Evolutionary conservation across 2,113 vertebrate genomes (phyloP), one percentile per base, ranked within the genome.

Genomic region (Rhagologus leucostigma): DNA sequence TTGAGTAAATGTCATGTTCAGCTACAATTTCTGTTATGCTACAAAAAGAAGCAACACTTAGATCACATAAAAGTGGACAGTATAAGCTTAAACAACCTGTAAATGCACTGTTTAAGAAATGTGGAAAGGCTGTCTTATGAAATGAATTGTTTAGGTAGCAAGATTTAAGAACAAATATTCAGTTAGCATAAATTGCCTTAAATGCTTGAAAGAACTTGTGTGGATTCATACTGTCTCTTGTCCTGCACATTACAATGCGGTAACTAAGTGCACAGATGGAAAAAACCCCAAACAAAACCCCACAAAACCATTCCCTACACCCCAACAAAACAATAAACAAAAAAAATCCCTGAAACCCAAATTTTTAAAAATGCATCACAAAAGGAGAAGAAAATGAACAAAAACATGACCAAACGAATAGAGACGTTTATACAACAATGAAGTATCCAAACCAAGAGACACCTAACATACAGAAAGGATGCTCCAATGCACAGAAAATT

Each of bases 361-460:
- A 80, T 30, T 59, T 46, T 4, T 2, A 35, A 32, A 65, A 70
- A 70, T 11, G 8, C 26, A 76, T 26, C 22, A 69, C 6, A 41
- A 74, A n/a, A 84, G 22, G 2, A 64, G 9, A 65, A 41, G 3
- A 79, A 42, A 74, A 12, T 19, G 6, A 39, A 68, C 17, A 78
- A 68, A 86, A 55, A 7, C 7, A 59, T 11, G 18, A 50, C 8
- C 5, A 27, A 39, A 68, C 57, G 9, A 78, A 69, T 24, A 37
- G 11, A 62, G 7, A 46, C 0, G 0, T 5, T 49, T 62, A 15
- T 18, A 14, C 7, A 83, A 60, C 4, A 64, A 76, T 1, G 3
- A 84, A 86, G 14, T 27, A 70, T 30, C 3, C 17, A 60, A 63
- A 60, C 7, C 23, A 92, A 90, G 57, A 81, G 22, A 81, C 19